Base-by-base conservation (phyloP, 2,888 invertebrate genomes). In the Eristalinus sepulchralis region DNA sequence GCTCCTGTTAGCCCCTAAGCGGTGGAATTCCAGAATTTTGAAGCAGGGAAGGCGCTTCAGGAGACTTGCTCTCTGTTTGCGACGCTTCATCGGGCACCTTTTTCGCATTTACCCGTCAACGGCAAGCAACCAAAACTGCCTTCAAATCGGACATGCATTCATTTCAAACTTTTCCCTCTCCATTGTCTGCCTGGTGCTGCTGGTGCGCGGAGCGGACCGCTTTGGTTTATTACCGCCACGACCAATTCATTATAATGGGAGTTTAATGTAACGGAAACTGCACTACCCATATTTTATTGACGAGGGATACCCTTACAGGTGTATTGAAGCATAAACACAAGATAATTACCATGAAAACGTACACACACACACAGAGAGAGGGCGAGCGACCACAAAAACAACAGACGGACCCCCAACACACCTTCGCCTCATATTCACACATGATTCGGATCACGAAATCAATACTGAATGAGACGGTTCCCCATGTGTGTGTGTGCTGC, bases 201-300 rank as follows among this genome's bases (percentile, higher is more conserved):
- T n/a, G n/a, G n/a, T n/a, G n/a, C n/a, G n/a, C n/a, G n/a, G n/a
- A n/a, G n/a, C n/a, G n/a, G 27, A 27, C 27, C 27, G 5, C n/a
- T 0, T 5, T 47, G 47, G n/a, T 63, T 55, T 62, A 36, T 73
- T 63, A 64, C 64, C 27, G 73, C 53, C 55, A 64, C 64, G 55
- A 73, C 73, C 63, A 64, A 63, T 64, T 57, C 55, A 64, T 57
- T 73, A 47, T 47, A 36, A 64, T 73, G 63, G 34, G 63, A 55
- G 63, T 64, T 27, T 64, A 73, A 57, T 73, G 73, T 73, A 64
- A 73, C 73, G 73, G 73, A 73, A 73, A 73, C 73, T 73, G 73
- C 73, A 73, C 73, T 36, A 73, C 73, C 55, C 73, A 73, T 73
- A 57, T 64, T 64, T 73, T 73, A 73, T 73, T 64, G 63, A 73